Percentiles rank a stretch among this genome's conserved stretches.
These are phyloP conservation scores for Eublepharis macularius DNA, from an alignment of 2,113 vertebrate genomes.

Conservation along the genomic window DNA sequence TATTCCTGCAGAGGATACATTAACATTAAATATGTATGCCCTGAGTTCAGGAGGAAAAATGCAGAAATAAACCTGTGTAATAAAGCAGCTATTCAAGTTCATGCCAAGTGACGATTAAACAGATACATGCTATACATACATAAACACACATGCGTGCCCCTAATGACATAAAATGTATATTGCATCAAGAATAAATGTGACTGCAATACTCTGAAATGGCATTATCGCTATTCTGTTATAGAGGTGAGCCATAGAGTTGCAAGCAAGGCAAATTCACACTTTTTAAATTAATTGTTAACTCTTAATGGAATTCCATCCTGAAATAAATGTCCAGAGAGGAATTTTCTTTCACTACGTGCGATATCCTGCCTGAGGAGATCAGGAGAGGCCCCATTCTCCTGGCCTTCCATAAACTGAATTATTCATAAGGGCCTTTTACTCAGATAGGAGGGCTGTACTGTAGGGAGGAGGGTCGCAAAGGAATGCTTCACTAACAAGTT, in stretches of 20 bases:
- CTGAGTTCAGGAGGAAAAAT: conserved; percentile 39
- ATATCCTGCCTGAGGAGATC: too few species aligned
- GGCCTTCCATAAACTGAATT: too few species aligned
- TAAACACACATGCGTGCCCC: conserved; percentile 4
- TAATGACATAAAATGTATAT: conserved; percentile 40
- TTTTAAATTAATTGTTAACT: background rate
- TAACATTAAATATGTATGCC: conserved; percentile 67
- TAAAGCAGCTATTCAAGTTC: conserved; percentile 42
- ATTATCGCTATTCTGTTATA: background rate
- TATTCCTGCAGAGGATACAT: conserved; percentile 47
- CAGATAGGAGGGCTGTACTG: too few species aligned
- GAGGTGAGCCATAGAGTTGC: background rate
- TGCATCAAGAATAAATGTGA: background rate
- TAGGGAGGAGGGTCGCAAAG: too few species aligned
- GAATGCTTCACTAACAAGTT: too few species aligned
- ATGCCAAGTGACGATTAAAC: conserved; percentile 25
- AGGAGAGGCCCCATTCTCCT: too few species aligned
- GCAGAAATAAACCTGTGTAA: conserved; percentile 33
- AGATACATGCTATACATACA: conserved; percentile 9
- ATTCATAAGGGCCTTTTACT: too few species aligned
- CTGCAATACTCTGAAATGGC: background rate
- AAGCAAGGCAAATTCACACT: background rate
- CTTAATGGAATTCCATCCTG: background rate
- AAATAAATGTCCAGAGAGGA: background rate
- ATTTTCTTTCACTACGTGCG: background rate